A percentile compares a stretch with the other conserved stretches of the same genome.
These are phyloP conservation scores for Pherbina coryleti DNA, from an alignment of 2,888 invertebrate genomes.

Conservation along the genomic window DNA sequence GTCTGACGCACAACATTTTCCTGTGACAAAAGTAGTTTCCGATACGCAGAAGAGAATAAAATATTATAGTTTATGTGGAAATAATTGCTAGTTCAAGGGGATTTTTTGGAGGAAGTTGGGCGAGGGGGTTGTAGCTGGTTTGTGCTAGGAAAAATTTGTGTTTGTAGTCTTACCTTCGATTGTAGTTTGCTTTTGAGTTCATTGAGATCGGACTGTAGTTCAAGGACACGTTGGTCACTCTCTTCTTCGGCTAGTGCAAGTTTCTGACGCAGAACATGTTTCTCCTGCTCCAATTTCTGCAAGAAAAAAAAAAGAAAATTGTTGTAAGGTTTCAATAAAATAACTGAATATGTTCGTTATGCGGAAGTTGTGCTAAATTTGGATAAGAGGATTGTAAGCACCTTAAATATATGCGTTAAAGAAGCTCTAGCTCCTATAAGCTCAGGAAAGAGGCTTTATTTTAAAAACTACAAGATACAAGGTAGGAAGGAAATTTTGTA, in stretches of 20 bases:
- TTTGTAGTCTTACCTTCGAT: slow-evolving; percentile 71
- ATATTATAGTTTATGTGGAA: not conserved
- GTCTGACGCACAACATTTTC: slow-evolving; percentile 67
- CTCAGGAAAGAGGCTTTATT: no score
- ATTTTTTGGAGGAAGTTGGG: not conserved
- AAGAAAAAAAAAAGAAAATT: slow-evolving; percentile 57
- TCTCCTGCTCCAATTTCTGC: slow-evolving; percentile 93
- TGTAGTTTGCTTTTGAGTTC: slow-evolving; percentile 83
- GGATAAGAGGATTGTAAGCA: not conserved
- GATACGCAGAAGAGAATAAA: slow-evolving; percentile 13
- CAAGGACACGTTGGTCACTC: slow-evolving; percentile 87
- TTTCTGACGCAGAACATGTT: slow-evolving; percentile 86
- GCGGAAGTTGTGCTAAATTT: not conserved
- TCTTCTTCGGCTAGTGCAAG: slow-evolving; percentile 89
- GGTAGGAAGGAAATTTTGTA: no score
- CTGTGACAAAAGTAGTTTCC: slow-evolving; percentile 46
- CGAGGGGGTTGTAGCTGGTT: not conserved
- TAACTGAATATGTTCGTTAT: not conserved
- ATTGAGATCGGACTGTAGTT: slow-evolving; percentile 89
- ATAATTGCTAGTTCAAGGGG: not conserved
- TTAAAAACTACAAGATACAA: no score
- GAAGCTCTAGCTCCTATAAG: no score
- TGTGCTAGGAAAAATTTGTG: not conserved
- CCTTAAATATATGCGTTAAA: not conserved
- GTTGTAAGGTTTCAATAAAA: not conserved